These are phyloP conservation scores for Euphonia xanthogaster DNA, from an alignment of 2,797 vertebrate genomes.

Conservation along the genomic window DNA sequence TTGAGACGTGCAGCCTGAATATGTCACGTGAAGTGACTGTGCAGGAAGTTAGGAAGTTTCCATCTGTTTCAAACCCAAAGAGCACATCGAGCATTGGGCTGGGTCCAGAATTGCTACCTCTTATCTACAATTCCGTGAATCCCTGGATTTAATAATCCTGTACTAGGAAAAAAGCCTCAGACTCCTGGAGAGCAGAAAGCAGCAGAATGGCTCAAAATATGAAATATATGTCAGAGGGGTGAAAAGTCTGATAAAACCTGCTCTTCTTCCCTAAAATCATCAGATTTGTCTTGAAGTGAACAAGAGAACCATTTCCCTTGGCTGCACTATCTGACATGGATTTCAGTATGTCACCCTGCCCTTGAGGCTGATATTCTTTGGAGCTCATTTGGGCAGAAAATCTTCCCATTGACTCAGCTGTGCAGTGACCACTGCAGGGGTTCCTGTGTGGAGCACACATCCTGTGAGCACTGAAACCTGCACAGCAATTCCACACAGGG, in stretches of 20 bases:
- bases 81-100: neutral
- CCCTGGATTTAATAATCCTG: neutral
- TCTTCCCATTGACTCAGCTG: neutral
- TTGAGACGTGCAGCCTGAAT: neutral
- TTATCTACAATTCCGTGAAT: neutral
- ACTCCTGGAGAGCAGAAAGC: neutral
- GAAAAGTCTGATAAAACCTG: neutral
- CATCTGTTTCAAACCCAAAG: neutral
- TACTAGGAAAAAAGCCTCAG: neutral
- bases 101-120: neutral
- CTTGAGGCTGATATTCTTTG: neutral
- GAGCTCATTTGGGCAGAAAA: neutral
- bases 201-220: neutral
- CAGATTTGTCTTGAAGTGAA: neutral
- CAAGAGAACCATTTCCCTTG: neutral
- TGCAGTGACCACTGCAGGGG: neutral
- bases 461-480: neutral
- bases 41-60: neutral
- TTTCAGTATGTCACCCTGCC: neutral
- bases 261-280: neutral
- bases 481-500: no score
- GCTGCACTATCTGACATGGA: neutral
- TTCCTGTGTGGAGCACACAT: fast-evolving
- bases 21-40: neutral
- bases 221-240: neutral